These are phyloP conservation scores for Scyliorhinus canicula DNA, from an alignment of 2,797 vertebrate genomes.

Conservation along the genomic window DNA sequence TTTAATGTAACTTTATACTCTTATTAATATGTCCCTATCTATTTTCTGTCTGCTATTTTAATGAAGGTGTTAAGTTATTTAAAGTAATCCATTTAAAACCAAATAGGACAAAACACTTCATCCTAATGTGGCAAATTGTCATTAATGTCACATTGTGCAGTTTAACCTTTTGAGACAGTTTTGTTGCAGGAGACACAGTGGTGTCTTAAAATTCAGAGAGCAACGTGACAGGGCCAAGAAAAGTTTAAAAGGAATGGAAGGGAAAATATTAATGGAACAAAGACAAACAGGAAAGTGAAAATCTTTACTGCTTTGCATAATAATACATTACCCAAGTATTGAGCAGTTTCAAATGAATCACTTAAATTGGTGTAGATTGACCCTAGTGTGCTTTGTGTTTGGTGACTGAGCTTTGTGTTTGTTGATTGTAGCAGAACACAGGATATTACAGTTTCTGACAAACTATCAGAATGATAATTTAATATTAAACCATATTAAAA, in stretches of 20 bases:
- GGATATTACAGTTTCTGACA: constrained; percentile 9
- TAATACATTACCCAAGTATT: neutral
- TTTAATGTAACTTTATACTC: neutral
- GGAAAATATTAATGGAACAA: neutral
- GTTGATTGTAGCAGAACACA: neutral
- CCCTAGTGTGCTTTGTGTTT: neutral
- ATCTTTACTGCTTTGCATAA: neutral
- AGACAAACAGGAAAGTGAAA: neutral
- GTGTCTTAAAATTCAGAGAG: too few relatives aligned
- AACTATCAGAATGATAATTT: neutral
- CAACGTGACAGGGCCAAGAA: neutral
- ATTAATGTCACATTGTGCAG: neutral
- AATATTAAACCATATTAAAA: neutral
- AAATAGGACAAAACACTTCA: neutral
- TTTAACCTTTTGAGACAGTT: neutral
- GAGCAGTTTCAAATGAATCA: neutral
- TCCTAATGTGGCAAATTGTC: neutral
- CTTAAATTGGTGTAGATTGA: neutral
- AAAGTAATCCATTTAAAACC: neutral
- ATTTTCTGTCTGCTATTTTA: neutral
- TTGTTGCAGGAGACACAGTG: neutral
- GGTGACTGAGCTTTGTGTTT: neutral
- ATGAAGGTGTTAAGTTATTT: neutral
- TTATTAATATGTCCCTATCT: neutral
- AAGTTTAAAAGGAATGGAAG: neutral